These are phyloP conservation scores for Ahaetulla prasina DNA, from an alignment of 2,113 vertebrate species.

Conservation along the genomic window DNA sequence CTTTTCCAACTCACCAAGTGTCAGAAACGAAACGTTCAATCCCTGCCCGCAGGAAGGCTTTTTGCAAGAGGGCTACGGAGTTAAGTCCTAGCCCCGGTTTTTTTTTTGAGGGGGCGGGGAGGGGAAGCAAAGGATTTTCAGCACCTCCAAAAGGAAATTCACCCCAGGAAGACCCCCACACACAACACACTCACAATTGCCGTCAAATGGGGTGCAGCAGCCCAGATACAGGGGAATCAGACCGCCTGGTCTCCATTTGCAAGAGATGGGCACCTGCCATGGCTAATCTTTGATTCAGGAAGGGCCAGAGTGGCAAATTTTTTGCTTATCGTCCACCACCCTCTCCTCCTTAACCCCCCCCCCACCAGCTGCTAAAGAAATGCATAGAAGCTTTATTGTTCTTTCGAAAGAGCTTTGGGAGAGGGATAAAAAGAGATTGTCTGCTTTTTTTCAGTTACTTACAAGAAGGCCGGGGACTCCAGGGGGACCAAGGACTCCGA, in stretches of 20 bases:
- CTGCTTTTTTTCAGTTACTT: conserved; percentile 74
- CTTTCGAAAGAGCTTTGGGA: conserved; percentile 25
- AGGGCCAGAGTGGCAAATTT: not conserved
- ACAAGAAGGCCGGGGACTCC: conserved; percentile 95
- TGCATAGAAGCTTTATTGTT: not conserved
- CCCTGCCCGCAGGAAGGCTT: not conserved
- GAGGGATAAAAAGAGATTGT: rapidly evolving
- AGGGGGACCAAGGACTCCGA: conserved; percentile 90
- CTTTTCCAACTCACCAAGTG: not conserved
- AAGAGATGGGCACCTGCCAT: not conserved
- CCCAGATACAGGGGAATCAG: not conserved
- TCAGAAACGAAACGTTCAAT: not conserved
- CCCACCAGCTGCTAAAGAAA: not conserved
- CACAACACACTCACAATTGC: no score
- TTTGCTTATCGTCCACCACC: not conserved
- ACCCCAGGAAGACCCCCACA: not conserved
- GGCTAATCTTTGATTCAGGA: not conserved
- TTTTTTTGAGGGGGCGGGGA: no score
- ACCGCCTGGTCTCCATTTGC: no score
- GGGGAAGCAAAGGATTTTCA: not conserved
- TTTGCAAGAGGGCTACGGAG: not conserved
- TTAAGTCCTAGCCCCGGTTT: not conserved
- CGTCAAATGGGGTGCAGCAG: not conserved
- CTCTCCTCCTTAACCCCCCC: not conserved
- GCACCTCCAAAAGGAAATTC: not conserved